Evolutionary conservation across 2,888 invertebrate species (phyloP).

Genomic region (Tetheella fluctuosa): DNA sequence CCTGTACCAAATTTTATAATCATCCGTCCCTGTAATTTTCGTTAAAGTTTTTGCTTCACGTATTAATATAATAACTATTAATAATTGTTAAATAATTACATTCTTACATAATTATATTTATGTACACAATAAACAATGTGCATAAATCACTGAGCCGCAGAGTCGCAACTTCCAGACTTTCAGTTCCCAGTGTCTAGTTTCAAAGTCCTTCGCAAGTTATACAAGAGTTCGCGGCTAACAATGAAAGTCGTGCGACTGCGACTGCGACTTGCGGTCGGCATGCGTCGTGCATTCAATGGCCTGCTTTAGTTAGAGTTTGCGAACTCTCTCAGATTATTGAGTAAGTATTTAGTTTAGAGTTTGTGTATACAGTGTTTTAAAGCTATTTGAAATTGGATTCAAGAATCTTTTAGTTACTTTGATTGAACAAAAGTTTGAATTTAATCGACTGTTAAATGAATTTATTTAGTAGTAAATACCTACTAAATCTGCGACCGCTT

Average conservation of each 20-base stretch:
- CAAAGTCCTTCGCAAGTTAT: conserved; percentile 30
- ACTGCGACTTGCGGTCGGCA: conserved; percentile 3
- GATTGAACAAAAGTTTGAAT: not conserved
- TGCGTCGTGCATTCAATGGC: conserved; percentile 16
- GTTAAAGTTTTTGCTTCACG: no score
- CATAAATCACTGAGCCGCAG: conserved; percentile 26
- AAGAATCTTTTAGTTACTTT: not conserved
- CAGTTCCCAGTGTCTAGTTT: conserved; percentile 24
- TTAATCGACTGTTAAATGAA: not conserved
- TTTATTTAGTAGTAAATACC: not conserved
- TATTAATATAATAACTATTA: not conserved
- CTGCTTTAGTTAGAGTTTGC: conserved; percentile 3
- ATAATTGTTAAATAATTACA: not conserved
- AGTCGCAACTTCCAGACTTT: conserved; percentile 4
- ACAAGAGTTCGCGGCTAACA: conserved; percentile 34
- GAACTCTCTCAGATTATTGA: conserved; percentile 6
- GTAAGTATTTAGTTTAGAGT: conserved; percentile 9
- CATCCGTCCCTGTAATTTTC: no score
- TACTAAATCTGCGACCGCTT: no score
- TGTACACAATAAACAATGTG: conserved; percentile 7
- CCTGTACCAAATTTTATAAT: no score
- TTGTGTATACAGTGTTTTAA: conserved; percentile 6
- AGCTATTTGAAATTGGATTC: conserved; percentile 3
- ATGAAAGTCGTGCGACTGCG: conserved; percentile 32
- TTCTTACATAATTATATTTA: not conserved